Evolutionary conservation across 2,888 invertebrate species (phyloP), one percentile per base, ranked within the genome.

Genomic region (Drosophila greeni): DNA sequence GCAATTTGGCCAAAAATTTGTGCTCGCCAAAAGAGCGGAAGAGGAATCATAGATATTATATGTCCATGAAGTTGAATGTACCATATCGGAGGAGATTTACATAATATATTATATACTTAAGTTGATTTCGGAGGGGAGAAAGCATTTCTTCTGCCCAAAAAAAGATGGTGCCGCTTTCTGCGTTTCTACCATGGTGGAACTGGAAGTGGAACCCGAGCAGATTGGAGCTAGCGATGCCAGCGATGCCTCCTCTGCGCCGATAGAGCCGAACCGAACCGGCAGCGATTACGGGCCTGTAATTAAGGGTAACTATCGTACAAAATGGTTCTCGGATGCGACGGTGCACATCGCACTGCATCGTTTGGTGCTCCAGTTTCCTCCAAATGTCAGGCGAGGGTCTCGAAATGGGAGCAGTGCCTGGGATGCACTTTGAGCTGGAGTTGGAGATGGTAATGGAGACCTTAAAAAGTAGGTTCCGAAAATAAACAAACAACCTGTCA

Each of bases 161-260:
- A 5, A 12, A 6, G 36, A 51, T 39, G 60, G 70, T 85, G 75
- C 72, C 82, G 81, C 85, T 81, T 81, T 81, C 81, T 81, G 76
- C 78, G 62, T 82, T 84, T 85, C 64, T 37, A 62, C 18, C 48
- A n/a, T 20, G 36, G 45, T 29, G 48, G 42, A 49, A 48, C 48
- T 42, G 23, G 39, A 12, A 23, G 34, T 36, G 16, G 36, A 33
- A 34, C 37, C 18, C 11, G 14, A 33, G 14, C 43, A 37, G 53
- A 18, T 53, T 18, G 49, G n/a, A 12, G 39, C 34, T 26, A 49
- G 33, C 47, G 18, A 56, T 37, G 51, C 34, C 33, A 49, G 33
- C 47, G 18, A 56, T 37, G 51, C 51, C 49, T 54, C 55, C n/a
- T 18, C 36, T 53, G 66, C 31, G 54, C 42, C 43, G 53, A 62